Evolutionary conservation across 2,888 invertebrate species (phyloP), one percentile per base, ranked within the genome.

Genomic region (Yponomeuta malinellus): DNA sequence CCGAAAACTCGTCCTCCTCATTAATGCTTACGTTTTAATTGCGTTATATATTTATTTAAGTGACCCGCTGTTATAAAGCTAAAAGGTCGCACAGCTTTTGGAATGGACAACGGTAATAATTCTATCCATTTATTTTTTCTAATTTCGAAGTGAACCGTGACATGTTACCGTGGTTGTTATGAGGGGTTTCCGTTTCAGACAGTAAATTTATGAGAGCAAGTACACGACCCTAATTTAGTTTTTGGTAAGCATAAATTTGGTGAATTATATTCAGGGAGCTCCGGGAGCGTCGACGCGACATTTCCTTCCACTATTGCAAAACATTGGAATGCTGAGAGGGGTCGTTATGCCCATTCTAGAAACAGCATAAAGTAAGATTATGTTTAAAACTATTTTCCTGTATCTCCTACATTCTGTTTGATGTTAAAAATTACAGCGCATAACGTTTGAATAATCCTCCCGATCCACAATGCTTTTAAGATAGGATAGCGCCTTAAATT

Each of bases 11-110:
- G 74, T 77, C 77, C 79, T 81, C 78, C 83, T 82, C 81, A 84
- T 85, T 83, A 82, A 75, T 77, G 76, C 76, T 77, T 75, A 76
- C 79, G 78, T 79, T 81, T 79, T 65, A 79, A 81, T 80, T 78
- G 77, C 77, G 77, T 67, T 68, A 68, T 33, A 48, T 68, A 59
- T 59, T 29, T 29, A 68, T 71, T 71, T 71, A 71, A 68, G 67
- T 37, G 52, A 31, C 65, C 31, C 31, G 29, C 65, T 33, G 29
- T 65, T 10, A 65, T 65, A 65, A 65, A 65, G 65, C 29, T 29
- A 65, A 29, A 29, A 33, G 10, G 33, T 12, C 65, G 10, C 3
- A 4, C 29, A 59, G 52, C 52, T 59, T 59, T 59, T 59, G 15
- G 15, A 59, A 59, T 59, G 2, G 12, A 15, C 52, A 59, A 59